Evolutionary conservation across 2,113 vertebrate genomes (phyloP).

Genomic region (Vidua macroura): DNA sequence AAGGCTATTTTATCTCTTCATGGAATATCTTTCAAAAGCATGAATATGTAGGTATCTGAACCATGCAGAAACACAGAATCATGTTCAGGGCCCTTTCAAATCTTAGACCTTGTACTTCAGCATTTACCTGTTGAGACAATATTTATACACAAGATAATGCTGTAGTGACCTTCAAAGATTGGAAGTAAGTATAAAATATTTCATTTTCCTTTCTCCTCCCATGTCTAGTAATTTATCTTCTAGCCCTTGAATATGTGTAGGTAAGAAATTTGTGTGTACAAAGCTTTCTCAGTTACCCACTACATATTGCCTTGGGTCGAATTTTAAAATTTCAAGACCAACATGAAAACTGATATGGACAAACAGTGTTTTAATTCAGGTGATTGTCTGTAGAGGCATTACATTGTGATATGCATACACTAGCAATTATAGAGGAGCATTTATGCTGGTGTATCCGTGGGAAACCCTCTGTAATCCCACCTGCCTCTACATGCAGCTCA

Average conservation of each 20-base stretch:
- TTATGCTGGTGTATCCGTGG: background rate
- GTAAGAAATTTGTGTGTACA: background rate
- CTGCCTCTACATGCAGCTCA: background rate
- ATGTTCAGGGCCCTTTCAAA: background rate
- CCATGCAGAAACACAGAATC: background rate
- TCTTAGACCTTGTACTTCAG: background rate
- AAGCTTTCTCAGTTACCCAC: background rate
- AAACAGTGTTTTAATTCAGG: background rate
- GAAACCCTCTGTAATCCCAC: background rate
- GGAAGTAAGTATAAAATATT: background rate
- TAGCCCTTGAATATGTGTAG: background rate
- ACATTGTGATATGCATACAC: background rate
- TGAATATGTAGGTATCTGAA: background rate
- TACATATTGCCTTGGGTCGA: accelerated
- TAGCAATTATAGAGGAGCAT: background rate
- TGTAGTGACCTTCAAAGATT: background rate
- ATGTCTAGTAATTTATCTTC: background rate
- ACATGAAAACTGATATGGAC: background rate
- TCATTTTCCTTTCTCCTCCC: background rate
- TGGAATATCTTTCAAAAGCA: background rate
- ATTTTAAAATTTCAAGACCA: background rate
- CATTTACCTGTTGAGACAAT: background rate
- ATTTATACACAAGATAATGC: background rate
- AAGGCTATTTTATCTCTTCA: background rate
- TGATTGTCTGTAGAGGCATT: background rate